phyloP scores from a whole-genome alignment of 2,113 vertebrate genomes.

The Miniopterus natalensis region DNA sequence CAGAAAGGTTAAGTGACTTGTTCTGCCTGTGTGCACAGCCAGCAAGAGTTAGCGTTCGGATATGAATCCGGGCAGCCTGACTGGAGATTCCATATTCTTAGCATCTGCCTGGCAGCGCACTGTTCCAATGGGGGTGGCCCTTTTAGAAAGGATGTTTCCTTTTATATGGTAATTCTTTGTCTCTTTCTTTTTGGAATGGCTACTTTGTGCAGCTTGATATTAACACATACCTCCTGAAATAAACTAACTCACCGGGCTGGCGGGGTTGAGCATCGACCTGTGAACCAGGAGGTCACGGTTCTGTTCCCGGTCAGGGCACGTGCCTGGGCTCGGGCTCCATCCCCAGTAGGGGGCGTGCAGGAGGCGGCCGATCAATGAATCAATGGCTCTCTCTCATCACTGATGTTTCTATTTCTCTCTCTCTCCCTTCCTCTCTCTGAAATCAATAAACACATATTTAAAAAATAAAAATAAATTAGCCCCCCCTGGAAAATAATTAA shows the following conservation, averaged over 20 bases:
- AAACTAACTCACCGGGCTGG: neutral
- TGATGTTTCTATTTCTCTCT: too few species aligned
- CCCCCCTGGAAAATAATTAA: neutral
- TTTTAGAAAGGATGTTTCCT: neutral
- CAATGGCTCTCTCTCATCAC: too few species aligned
- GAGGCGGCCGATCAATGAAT: too few species aligned
- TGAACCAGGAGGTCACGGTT: too few species aligned
- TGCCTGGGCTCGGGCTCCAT: too few species aligned
- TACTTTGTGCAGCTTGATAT: neutral
- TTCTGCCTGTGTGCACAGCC: neutral
- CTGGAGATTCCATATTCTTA: neutral
- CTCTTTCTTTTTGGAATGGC: neutral
- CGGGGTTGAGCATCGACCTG: too few species aligned
- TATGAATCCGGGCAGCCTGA: neutral
- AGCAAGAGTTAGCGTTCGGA: neutral
- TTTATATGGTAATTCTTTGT: neutral
- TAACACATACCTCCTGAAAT: neutral
- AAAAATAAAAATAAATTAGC: too few species aligned
- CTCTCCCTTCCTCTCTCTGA: too few species aligned
- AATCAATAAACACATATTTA: too few species aligned
- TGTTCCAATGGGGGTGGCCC: accelerated
- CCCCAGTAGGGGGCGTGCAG: too few species aligned
- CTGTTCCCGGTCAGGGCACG: too few species aligned
- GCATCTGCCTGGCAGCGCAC: accelerated
- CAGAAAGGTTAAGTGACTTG: neutral